Evolutionary conservation across 2,113 vertebrate species (phyloP), one percentile per base, ranked within the genome.

Genomic region (Pongo pygmaeus): DNA sequence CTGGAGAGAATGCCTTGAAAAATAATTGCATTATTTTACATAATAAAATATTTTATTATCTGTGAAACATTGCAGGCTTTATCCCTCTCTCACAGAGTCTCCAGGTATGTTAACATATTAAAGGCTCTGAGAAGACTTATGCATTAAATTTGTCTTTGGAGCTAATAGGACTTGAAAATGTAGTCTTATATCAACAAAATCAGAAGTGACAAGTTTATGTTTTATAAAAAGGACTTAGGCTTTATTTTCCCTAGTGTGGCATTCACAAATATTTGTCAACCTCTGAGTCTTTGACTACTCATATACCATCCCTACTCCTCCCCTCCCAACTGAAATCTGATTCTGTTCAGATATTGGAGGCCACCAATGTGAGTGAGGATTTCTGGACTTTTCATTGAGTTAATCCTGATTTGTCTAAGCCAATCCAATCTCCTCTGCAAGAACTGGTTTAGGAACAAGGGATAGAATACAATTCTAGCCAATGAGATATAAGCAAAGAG

Each of bases 191-290:
- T 98, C 96, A 98, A 97, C 95, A 95, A 98, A 99, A 99, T 97
- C 84, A 98, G 97, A 98, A 98, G 97, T 98, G 99, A 99, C 98
- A 99, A 98, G 98, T 99, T 98, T 98, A 99, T 99, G 16, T 32
- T 64, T 64, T 30, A 30, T 5, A 43, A 48, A 50, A 23, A 48
- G 11, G 0, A 35, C 8, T 46, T 16, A 40, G n/a, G 27, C 3
- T 35, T 59, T 74, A 74, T 38, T 32, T 69, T 70, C 20, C 13
- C 52, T 75, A 43, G 25, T 38, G 9, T 48, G n/a, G 40, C 10
- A 75, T 17, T 9, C 14, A 20, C 4, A 50, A 77, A 25, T 61
- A 6, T 16, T 14, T 35, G 40, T 3, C 46, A 38, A 32, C 11
- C 10, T 69, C n/a, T 50, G 59, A 55, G 67, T 32, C 4, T 89